Conservation (phyloP, 2,888 invertebrate genomes). For the Tetragnatha montana region DNA sequence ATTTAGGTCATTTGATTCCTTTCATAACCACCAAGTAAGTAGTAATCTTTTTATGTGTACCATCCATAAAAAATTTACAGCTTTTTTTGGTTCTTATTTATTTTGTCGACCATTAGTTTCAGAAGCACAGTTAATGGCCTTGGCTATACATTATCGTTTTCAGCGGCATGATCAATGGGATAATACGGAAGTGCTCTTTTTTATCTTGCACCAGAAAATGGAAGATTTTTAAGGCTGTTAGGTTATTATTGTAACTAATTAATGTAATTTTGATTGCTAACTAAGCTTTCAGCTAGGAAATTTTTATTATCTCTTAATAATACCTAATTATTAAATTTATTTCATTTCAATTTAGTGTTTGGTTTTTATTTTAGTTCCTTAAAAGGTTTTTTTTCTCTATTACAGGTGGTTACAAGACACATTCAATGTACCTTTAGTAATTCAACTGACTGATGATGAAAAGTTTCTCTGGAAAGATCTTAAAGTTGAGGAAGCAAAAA, state of each 20-base stretch:
- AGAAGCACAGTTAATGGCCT: too few species aligned
- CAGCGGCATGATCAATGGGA: too few species aligned
- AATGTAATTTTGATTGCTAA: background rate
- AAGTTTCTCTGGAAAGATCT: conserved; percentile 98
- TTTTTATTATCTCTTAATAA: background rate
- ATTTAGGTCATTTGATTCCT: conserved; percentile 97
- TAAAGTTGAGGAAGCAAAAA: conserved; percentile 89
- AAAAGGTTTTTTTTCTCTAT: background rate
- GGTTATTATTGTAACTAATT: background rate
- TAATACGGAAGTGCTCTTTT: too few species aligned
- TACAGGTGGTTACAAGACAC: conserved; percentile 95
- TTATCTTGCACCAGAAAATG: too few species aligned
- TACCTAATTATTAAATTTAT: background rate
- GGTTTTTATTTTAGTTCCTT: background rate
- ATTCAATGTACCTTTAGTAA: conserved; percentile 95
- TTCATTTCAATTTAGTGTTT: background rate
- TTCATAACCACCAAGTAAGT: conserved; percentile 94
- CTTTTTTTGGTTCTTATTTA: too few species aligned
- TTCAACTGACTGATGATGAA: conserved; percentile 99
- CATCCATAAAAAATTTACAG: too few species aligned
- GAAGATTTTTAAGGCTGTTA: too few species aligned
- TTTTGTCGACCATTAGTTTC: too few species aligned
- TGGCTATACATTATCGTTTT: too few species aligned
- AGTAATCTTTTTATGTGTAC: too few species aligned
- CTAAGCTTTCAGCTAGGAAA: background rate